These are phyloP conservation scores for Takifugu ocellatus DNA, from an alignment of 2,797 vertebrate species.

Conservation along the genomic window DNA sequence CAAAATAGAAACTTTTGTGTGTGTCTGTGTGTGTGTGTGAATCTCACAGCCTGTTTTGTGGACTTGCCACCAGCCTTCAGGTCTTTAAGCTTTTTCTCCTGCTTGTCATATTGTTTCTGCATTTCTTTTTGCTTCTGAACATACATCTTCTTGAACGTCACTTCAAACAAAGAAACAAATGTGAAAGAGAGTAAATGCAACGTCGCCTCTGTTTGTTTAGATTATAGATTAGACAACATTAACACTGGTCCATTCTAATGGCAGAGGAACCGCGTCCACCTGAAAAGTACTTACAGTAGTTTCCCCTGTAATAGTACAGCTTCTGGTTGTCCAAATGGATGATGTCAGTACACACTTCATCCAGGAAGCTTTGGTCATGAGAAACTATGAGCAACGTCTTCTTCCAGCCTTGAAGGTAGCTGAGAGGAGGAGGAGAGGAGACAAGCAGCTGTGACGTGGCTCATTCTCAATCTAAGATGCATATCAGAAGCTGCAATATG, in stretches of 20 bases:
- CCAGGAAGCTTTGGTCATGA: slow-evolving; percentile 92
- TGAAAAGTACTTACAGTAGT: slow-evolving; percentile 79
- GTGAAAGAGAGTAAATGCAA: neutral
- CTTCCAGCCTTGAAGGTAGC: slow-evolving; percentile 92
- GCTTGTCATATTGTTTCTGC: slow-evolving; percentile 91
- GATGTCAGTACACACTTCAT: slow-evolving; percentile 91
- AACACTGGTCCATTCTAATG: too few relatives aligned
- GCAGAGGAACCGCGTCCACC: too few relatives aligned
- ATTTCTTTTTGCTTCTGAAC: slow-evolving; percentile 93
- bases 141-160: slow-evolving; percentile 97
- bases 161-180: slow-evolving; percentile 49
- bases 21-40: too few relatives aligned
- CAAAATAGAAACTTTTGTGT: too few relatives aligned
- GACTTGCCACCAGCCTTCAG: slow-evolving; percentile 93
- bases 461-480: too few relatives aligned
- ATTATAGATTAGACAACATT: too few relatives aligned
- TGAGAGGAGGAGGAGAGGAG: slow-evolving; percentile 29
- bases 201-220: too few relatives aligned
- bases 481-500: too few relatives aligned
- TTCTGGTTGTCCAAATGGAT: slow-evolving; percentile 87
- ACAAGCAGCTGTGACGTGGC: too few relatives aligned
- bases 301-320: slow-evolving; percentile 89
- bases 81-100: slow-evolving; percentile 91
- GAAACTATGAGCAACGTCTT: slow-evolving; percentile 91
- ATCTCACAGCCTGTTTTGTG: slow-evolving; percentile 89